Evolutionary conservation across 2,797 vertebrate species (phyloP), one percentile per base, ranked within the genome.

Genomic region (Muscicapa comitata): DNA sequence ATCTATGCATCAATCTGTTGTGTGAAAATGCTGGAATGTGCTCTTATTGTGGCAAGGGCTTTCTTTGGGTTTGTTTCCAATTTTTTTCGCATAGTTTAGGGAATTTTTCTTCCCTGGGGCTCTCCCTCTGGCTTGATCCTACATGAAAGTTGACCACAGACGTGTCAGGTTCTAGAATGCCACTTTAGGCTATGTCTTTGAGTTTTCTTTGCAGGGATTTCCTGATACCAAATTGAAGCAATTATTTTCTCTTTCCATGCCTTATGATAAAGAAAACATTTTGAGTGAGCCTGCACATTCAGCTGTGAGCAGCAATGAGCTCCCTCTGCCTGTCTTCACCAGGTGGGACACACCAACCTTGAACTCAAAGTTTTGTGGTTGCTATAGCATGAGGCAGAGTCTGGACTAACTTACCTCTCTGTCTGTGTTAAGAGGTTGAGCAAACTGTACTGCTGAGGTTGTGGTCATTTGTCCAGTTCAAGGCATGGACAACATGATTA

Each of bases 1-100:
- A 95, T 96, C 93, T 94, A 19, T 86, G 40, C 62, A 37, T 95
- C 92, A 95, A 9, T 93, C 86, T 91, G 77, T 70, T 92, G 72
- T 89, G 92, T 73, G 86, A 92, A 94, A 89, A 84, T 90, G 72
- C 70, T 90, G 74, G 88, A 88, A 94, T 42, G 6, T 88, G 86
- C 90, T 94, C 86, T 92, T 93, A 42, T 84, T 95, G 82, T 91
- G 76, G 68, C 15, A 14, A 71, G 31, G 42, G 31, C 37, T 77
- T 96, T 91, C 85, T 90, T 84, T 47, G 42, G 50, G 16, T 40
- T 93, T 86, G 21, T 86, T 91, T 94, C 80, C 18, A 8, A 53
- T 87, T 79, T 83, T 76, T 90, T 84, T 93, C 83, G 4, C 66
- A 45, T 66, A 67, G 33, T 90, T 94, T 78, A 81, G 82, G 70